Conservation (phyloP, 1,140 invertebrate species). For the Aporrectodea caliginosa region DNA sequence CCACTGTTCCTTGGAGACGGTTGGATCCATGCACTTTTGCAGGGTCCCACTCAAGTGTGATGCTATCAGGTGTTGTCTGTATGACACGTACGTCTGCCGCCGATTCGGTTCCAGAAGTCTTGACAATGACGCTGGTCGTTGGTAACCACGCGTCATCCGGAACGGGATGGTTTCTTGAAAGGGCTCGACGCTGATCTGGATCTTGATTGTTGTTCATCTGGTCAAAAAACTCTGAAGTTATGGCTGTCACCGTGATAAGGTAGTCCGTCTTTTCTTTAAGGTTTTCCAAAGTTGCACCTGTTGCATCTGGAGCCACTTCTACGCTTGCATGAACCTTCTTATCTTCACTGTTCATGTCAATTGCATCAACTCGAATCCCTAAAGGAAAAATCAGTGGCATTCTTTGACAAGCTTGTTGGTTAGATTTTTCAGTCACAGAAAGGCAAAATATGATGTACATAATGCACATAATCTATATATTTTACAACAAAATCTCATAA, state of each 20-base stretch:
- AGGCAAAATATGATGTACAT: too few species aligned
- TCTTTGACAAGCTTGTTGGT: too few species aligned
- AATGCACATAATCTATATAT: too few species aligned
- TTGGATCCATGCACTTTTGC: constrained; percentile 53
- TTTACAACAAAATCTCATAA: too few species aligned
- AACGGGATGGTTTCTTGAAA: constrained; percentile 43
- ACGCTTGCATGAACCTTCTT: constrained; percentile 17
- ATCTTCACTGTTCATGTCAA: constrained; percentile 44
- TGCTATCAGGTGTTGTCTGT: constrained; percentile 42
- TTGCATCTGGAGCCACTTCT: constrained; percentile 48
- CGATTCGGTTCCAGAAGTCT: constrained; percentile 47
- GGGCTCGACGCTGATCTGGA: constrained; percentile 40
- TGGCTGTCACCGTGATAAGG: constrained; percentile 49
- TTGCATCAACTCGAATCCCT: constrained; percentile 52
- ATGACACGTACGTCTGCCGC: constrained; percentile 46
- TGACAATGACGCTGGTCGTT: constrained; percentile 44
- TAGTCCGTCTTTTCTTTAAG: constrained; percentile 53
- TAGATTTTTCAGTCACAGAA: too few species aligned
- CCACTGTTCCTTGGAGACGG: constrained; percentile 44
- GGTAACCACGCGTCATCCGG: constrained; percentile 53
- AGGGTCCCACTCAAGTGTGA: constrained; percentile 49
- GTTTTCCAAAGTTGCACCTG: constrained; percentile 43
- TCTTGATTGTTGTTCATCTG: constrained; percentile 46
- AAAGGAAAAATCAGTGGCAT: constrained; percentile 14
- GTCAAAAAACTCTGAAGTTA: constrained; percentile 56